These are phyloP conservation scores for Ommatoiulus sabulosus DNA, from an alignment of 2,888 invertebrate species.

Conservation along the genomic window DNA sequence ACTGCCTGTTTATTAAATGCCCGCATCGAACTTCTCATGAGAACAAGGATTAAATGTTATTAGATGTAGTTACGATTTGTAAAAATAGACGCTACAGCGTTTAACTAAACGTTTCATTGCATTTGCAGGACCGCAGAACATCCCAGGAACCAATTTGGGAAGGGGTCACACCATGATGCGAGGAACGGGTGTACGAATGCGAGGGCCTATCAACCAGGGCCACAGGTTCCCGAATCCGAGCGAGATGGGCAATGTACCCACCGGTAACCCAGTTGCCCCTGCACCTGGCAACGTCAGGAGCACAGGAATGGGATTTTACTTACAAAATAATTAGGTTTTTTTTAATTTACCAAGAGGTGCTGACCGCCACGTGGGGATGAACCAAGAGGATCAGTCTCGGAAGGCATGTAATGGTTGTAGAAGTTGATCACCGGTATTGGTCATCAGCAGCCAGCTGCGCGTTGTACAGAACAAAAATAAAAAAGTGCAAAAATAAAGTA, in stretches of 20 bases:
- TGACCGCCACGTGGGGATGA: neutral
- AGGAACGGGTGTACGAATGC: slow-evolving; percentile 52
- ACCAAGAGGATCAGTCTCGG: neutral
- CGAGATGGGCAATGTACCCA: neutral
- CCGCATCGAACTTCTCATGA: too few species aligned
- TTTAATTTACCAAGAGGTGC: neutral
- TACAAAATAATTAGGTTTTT: slow-evolving; percentile 50
- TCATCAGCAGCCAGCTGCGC: neutral
- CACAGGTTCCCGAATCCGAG: slow-evolving; percentile 52
- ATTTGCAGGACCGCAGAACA: slow-evolving; percentile 44
- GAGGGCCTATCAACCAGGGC: slow-evolving; percentile 49
- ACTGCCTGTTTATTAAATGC: neutral
- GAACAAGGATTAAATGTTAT: too few species aligned
- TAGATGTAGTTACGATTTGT: too few species aligned
- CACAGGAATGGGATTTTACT: slow-evolving; percentile 54
- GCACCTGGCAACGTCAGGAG: neutral
- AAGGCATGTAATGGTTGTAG: neutral
- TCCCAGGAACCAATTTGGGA: slow-evolving; percentile 16
- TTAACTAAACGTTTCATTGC: neutral
- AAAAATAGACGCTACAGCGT: too few species aligned
- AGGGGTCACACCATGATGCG: slow-evolving; percentile 54
- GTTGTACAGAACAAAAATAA: slow-evolving; percentile 25
- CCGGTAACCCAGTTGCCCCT: neutral
- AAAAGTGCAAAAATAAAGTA: slow-evolving; percentile 18
- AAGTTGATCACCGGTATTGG: neutral